These are phyloP conservation scores for Acanthosepion lycidas DNA, from an alignment of 2,888 invertebrate species.

Conservation along the genomic window DNA sequence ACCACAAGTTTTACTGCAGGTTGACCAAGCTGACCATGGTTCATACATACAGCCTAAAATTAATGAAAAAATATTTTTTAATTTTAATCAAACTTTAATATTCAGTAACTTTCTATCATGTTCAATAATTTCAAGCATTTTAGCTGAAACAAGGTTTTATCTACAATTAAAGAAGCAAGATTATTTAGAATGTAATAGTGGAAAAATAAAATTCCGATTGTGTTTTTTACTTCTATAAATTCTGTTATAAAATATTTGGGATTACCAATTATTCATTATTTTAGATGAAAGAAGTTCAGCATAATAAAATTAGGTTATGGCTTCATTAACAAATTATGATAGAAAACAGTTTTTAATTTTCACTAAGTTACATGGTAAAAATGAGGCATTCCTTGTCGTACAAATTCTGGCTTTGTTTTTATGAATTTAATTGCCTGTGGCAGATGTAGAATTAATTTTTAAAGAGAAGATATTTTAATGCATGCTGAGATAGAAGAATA, in stretches of 20 bases:
- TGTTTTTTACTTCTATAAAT: neutral
- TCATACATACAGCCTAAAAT: constrained; percentile 35
- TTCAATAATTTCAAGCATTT: neutral
- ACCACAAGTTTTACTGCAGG: neutral
- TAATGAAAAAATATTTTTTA: neutral
- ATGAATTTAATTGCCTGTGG: too few relatives aligned
- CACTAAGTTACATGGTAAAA: too few relatives aligned
- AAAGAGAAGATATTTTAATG: too few relatives aligned
- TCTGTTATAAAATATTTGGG: neutral
- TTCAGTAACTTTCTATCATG: neutral
- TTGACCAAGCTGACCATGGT: constrained; percentile 36
- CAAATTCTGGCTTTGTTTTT: too few relatives aligned
- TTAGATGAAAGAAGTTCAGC: neutral
- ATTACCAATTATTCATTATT: neutral
- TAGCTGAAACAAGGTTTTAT: neutral
- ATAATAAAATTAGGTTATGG: too few relatives aligned
- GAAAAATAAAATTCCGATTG: neutral
- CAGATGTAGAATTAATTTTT: too few relatives aligned
- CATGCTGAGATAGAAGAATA: too few relatives aligned
- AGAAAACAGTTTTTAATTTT: too few relatives aligned
- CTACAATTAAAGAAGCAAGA: too few relatives aligned
- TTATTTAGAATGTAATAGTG: neutral
- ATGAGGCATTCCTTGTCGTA: too few relatives aligned
- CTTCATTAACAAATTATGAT: too few relatives aligned
- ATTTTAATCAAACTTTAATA: neutral